phyloP scores from a whole-genome alignment of 2,797 vertebrate genomes.

The Cetoscarus ocellatus region DNA sequence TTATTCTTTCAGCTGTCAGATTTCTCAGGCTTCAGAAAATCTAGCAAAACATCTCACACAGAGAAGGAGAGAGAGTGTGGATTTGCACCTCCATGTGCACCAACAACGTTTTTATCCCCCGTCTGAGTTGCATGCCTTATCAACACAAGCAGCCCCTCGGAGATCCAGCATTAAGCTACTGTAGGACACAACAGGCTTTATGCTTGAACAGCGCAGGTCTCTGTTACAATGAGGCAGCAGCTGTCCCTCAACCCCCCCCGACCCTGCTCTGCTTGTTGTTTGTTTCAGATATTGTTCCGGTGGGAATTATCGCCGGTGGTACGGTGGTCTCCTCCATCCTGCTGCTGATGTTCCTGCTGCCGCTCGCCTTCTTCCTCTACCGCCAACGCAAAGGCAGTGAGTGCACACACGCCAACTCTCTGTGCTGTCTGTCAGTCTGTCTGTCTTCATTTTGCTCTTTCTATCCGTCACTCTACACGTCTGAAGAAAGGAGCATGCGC shows the following conservation, averaged over 20 bases:
- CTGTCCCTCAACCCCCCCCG: constrained; percentile 58
- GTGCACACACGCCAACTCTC: constrained; percentile 60
- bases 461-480: constrained; percentile 56
- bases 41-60: constrained; percentile 43
- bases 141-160: constrained; percentile 50
- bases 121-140: constrained; percentile 58
- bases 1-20: constrained; percentile 63
- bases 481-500: constrained; percentile 50
- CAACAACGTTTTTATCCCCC: constrained; percentile 36
- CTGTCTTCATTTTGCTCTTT: constrained; percentile 34
- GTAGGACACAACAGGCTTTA: constrained; percentile 53
- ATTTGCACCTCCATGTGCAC: constrained; percentile 30
- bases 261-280: constrained; percentile 52
- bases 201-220: constrained; percentile 45
- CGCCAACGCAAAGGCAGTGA: constrained; percentile 96
- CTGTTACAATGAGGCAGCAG: constrained; percentile 53
- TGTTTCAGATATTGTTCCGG: constrained; percentile 90
- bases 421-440: constrained; percentile 36
- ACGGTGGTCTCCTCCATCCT: constrained; percentile 91
- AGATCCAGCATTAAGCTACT: constrained; percentile 48
- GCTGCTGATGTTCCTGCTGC: constrained; percentile 87
- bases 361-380: constrained; percentile 92
- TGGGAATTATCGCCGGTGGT: constrained; percentile 93
- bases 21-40: constrained; percentile 57
- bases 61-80: constrained; percentile 12